Evolutionary conservation across 1,140 invertebrate species (phyloP).

Genomic region (Habropoda laboriosa): DNA sequence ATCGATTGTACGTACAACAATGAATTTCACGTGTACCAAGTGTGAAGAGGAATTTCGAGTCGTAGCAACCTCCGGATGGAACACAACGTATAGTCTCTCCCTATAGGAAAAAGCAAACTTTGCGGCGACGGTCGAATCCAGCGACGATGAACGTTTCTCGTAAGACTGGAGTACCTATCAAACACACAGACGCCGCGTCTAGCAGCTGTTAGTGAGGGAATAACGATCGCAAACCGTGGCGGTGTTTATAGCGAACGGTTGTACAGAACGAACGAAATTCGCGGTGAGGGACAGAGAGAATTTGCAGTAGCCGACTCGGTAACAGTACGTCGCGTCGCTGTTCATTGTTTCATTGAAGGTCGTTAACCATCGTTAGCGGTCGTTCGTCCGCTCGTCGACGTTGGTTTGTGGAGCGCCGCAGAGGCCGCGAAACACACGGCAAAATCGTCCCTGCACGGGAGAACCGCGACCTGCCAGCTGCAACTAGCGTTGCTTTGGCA

Average conservation of each 20-base stretch:
- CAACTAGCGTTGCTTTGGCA: neutral
- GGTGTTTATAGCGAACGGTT: neutral
- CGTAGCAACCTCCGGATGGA: too few species aligned
- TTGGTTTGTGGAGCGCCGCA: slow-evolving; percentile 54
- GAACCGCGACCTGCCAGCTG: slow-evolving; percentile 28
- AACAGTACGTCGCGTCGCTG: slow-evolving; percentile 8
- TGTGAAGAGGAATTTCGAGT: too few species aligned
- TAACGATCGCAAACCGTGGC: neutral
- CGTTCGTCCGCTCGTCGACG: slow-evolving; percentile 48
- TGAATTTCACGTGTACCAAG: too few species aligned
- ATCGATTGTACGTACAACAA: too few species aligned
- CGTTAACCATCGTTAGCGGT: slow-evolving; percentile 61
- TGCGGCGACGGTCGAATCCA: neutral
- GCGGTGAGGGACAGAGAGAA: neutral
- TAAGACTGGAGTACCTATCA: neutral
- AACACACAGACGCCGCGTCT: neutral
- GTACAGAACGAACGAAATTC: neutral
- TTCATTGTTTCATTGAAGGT: slow-evolving; percentile 61
- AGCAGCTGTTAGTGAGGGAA: neutral
- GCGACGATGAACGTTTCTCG: neutral
- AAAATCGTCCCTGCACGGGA: slow-evolving; percentile 37
- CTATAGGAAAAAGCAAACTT: too few species aligned
- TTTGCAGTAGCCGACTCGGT: slow-evolving; percentile 9
- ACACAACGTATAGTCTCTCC: too few species aligned
- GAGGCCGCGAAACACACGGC: slow-evolving; percentile 52